Percentiles rank a stretch among this genome's conserved stretches.
Conservation (phyloP, 2,113 vertebrate species). For the Columbina picui region DNA sequence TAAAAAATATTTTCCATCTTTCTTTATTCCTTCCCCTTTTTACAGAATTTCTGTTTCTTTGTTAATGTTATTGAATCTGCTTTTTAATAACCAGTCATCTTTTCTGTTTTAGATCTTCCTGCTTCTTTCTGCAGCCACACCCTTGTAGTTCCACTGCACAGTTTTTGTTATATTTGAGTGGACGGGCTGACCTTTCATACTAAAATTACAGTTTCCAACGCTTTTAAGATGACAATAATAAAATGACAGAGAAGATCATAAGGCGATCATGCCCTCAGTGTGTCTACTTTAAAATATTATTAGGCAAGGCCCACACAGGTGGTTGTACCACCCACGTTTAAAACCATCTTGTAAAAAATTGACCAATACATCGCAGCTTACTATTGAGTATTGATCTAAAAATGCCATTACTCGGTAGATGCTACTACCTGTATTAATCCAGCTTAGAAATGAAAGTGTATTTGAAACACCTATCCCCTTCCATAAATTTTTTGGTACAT, state of each 20-base stretch:
- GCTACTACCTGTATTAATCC: background rate
- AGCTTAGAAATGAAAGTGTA: background rate
- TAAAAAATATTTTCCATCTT: background rate
- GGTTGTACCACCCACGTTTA: background rate
- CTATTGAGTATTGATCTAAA: background rate
- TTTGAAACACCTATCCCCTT: background rate
- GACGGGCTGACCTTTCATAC: background rate
- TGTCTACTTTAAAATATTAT: background rate
- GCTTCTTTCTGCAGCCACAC: background rate
- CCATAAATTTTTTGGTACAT: background rate
- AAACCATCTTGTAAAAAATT: conserved; percentile 10
- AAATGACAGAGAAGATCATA: background rate
- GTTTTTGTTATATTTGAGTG: background rate
- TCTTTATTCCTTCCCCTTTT: background rate
- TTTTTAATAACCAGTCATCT: background rate
- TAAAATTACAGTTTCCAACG: background rate
- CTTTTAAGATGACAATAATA: background rate
- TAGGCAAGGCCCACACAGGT: background rate
- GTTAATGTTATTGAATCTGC: background rate
- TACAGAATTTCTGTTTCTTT: background rate
- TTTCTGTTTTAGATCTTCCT: background rate
- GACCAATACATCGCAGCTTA: background rate
- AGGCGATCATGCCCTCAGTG: accelerated
- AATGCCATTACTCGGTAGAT: background rate
- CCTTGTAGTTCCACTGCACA: background rate